These are phyloP conservation scores for Onychomys torridus DNA, from an alignment of 2,797 vertebrate species.

Conservation along the genomic window DNA sequence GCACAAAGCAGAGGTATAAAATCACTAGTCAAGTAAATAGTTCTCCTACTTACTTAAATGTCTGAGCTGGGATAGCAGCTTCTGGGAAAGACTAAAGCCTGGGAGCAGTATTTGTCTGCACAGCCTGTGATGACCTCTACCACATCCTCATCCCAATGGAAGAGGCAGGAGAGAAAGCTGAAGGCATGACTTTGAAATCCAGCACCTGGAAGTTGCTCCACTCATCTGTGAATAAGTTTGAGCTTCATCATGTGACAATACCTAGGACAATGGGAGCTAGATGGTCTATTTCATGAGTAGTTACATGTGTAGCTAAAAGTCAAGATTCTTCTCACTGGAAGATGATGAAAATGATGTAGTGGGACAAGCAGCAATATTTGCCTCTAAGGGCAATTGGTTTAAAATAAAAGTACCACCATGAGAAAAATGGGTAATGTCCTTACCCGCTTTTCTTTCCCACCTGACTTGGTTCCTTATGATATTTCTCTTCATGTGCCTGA, in stretches of 20 bases:
- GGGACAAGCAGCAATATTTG: not conserved
- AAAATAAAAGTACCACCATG: not conserved
- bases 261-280: not conserved
- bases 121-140: fast-evolving
- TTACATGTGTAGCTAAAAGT: not conserved
- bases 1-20: not conserved
- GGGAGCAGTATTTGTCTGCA: not conserved
- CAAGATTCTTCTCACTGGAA: not conserved
- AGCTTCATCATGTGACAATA: not conserved
- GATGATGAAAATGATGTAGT: not conserved
- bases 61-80: not conserved
- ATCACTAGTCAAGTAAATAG: not conserved
- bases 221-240: not conserved
- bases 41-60: not conserved
- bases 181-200: not conserved
- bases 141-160: not conserved
- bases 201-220: not conserved
- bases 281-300: not conserved
- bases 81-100: not conserved
- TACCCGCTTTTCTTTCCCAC: not conserved
- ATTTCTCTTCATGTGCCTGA: not conserved
- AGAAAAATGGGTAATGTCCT: not conserved
- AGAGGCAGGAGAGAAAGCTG: not conserved
- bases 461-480: not conserved
- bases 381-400: not conserved